These are phyloP conservation scores for Pollenia griseotomentosa DNA, from an alignment of 2,888 invertebrate genomes.

Conservation along the genomic window DNA sequence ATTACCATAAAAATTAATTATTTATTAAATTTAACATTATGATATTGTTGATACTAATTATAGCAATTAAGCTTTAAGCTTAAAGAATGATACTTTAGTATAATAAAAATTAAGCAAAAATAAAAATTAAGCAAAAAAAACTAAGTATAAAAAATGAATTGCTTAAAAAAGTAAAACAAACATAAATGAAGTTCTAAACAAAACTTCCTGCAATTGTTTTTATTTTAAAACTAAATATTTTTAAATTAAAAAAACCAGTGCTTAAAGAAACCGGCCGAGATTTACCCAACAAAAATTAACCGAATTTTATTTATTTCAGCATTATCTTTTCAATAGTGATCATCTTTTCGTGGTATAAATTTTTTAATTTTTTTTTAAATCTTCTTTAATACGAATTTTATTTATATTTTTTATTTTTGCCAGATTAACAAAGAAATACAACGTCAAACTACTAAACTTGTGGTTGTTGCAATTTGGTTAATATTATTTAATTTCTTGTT, in stretches of 20 bases:
- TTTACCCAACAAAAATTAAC: conserved; percentile 12
- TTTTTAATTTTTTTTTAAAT: not conserved
- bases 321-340: not conserved
- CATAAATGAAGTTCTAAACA: not conserved
- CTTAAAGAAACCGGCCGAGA: conserved; percentile 22
- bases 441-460: conserved; percentile 5
- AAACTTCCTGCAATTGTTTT: conserved; percentile 14
- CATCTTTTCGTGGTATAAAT: not conserved
- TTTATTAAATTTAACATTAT: not conserved
- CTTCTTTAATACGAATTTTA: conserved; percentile 3
- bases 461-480: conserved; percentile 30
- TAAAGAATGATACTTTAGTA: not conserved
- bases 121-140: not conserved
- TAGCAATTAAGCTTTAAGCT: conserved; percentile 14
- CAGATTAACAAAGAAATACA: conserved; percentile 31
- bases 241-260: not conserved
- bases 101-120: not conserved
- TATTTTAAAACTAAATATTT: not conserved
- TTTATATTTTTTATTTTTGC: conserved; percentile 2
- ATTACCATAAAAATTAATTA: not conserved
- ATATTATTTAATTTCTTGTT: conserved; percentile 42
- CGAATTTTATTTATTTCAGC: conserved; percentile 42
- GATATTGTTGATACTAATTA: not conserved
- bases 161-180: no score
- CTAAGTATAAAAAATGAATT: no score